Evolutionary conservation across 2,888 invertebrate genomes (phyloP).

Genomic region (Stenchaetothrips biformis): DNA sequence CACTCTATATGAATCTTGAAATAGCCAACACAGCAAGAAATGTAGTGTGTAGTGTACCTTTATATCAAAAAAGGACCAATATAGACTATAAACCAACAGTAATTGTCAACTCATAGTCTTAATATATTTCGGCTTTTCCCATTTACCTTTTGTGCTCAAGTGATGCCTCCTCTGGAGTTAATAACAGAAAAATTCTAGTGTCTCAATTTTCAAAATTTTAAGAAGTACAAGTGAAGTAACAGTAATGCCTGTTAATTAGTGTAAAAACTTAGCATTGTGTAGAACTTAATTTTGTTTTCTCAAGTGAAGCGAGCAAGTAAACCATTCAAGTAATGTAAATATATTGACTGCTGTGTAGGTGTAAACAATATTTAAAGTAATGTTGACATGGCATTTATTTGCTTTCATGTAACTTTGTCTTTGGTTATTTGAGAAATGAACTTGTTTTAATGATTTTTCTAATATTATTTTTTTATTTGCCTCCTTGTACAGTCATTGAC

Average conservation of each 20-base stretch:
- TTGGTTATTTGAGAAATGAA: slow-evolving; percentile 16
- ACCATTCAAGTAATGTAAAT: neutral
- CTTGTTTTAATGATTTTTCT: slow-evolving; percentile 17
- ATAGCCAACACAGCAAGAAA: neutral
- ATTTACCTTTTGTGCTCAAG: neutral
- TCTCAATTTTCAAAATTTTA: neutral
- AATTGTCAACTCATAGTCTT: neutral
- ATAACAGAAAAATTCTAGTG: neutral
- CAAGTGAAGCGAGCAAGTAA: neutral
- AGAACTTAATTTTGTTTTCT: slow-evolving; percentile 9
- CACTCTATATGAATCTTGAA: neutral
- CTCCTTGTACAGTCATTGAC: slow-evolving; percentile 17
- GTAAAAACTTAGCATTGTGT: slow-evolving; percentile 19
- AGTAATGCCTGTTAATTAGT: slow-evolving; percentile 19
- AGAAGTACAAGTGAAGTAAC: neutral
- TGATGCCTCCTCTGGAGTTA: neutral
- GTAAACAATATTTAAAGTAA: slow-evolving; percentile 17
- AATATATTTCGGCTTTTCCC: neutral
- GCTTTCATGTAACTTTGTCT: neutral
- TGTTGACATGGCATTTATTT: slow-evolving; percentile 21
- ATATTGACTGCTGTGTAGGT: slow-evolving; percentile 21
- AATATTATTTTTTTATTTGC: slow-evolving; percentile 22
- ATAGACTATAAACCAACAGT: neutral
- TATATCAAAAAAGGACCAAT: slow-evolving; percentile 16
- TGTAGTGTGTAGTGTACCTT: slow-evolving; percentile 5